Conservation (phyloP, 1,140 invertebrate genomes). For the Arctopsyche grandis region DNA sequence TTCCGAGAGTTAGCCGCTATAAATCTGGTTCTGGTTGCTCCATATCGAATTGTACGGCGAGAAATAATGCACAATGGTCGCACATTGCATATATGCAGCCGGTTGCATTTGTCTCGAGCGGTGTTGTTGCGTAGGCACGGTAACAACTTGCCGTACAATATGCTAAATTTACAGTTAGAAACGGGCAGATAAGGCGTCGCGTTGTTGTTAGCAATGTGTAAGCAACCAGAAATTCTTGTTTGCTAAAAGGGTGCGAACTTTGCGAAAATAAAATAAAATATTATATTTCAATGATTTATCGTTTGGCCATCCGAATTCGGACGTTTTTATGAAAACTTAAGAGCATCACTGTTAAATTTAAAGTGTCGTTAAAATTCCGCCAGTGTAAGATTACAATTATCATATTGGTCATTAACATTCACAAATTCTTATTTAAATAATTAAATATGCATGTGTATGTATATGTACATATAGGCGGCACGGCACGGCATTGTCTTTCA, state of each 20-base stretch:
- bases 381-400: slow-evolving; percentile 10
- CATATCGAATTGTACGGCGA: slow-evolving; percentile 5
- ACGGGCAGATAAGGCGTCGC: slow-evolving; percentile 6
- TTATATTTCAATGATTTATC: not conserved
- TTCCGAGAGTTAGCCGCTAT: too few relatives aligned
- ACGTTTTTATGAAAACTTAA: not conserved
- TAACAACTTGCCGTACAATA: slow-evolving; percentile 43
- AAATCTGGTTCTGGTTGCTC: not conserved
- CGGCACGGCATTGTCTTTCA: too few relatives aligned
- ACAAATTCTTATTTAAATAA: not conserved
- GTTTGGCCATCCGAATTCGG: not conserved
- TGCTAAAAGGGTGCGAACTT: slow-evolving; percentile 21
- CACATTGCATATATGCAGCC: not conserved
- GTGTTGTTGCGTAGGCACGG: slow-evolving; percentile 40
- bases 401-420: slow-evolving; percentile 14
- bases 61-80: slow-evolving; percentile 1
- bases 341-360: not conserved
- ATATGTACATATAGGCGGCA: too few relatives aligned
- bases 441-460: too few relatives aligned
- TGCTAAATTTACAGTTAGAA: slow-evolving; percentile 48
- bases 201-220: slow-evolving; percentile 13
- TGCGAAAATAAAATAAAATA: not conserved
- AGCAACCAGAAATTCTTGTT: slow-evolving; percentile 35
- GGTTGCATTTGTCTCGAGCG: not conserved
- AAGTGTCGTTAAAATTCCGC: slow-evolving; percentile 7